Evolutionary conservation across 2,113 vertebrate genomes (phyloP), one percentile per base, ranked within the genome.

Genomic region (Gasterosteus nipponicus): DNA sequence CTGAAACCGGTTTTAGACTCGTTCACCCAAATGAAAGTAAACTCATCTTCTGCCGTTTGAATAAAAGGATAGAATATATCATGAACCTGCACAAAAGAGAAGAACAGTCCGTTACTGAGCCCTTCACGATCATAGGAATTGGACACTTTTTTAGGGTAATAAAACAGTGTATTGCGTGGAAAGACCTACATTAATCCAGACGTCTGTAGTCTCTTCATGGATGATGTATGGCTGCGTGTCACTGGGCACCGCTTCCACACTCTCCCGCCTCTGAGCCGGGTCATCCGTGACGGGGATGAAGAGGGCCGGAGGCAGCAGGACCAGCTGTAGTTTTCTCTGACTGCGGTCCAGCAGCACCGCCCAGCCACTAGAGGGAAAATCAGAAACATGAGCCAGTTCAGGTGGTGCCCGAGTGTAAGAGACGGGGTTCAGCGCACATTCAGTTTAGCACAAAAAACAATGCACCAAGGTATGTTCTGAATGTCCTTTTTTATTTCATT

Each of bases 31-130:
- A 99, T 93, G 86, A 99, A 99, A 64, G 91, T 93, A 80, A 99
- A 94, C 58, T 98, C 96, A 8, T 97, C 95, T 41, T 96, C 96
- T 83, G 94, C 95, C 0, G 91, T 93, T 60, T 98, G 97, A 87
- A 96, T 82, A 89, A 99, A 98, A 18, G 97, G 96, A 81, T 98
- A 97, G 91, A 99, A 99, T 88, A 98, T 98, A 86, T 99, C 97
- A 1, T 98, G 97, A 53, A 99, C 96, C 98, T 99, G 90, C 7
- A 15, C 42, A 39, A 42, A 39, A 59, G 1, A 72, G 31, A 78
- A 62, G 35, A 44, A 38, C 16, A 4, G 5, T 62, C 14, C 15
- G 22, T 47, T 22, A 31, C 2, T 66, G 16, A 76, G 49, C n/a
- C 29, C 7, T 64, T 54, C 5, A 56, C 7, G 22, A 59, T 1